Percentiles rank a stretch among this genome's conserved stretches.
These are phyloP conservation scores for Tenthredo mesomela DNA, from an alignment of 2,888 invertebrate genomes.

Conservation along the genomic window DNA sequence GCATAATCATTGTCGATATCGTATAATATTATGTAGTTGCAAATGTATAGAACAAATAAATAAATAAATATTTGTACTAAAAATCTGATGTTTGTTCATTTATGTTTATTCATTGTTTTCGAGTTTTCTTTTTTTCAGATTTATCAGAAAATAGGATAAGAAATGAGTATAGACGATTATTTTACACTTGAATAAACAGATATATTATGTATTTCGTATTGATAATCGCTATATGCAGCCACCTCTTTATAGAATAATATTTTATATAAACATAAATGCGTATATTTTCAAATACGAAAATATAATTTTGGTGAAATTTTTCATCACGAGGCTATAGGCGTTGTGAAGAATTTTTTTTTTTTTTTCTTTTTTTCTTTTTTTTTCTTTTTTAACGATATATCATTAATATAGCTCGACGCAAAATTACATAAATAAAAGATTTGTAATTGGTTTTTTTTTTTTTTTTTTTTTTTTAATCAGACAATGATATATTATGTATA, in stretches of 20 bases:
- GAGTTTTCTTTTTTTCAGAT: neutral
- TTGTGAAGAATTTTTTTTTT: neutral
- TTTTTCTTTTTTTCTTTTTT: neutral
- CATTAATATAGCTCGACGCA: neutral
- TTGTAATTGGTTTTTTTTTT: neutral
- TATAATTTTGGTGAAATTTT: slow-evolving; percentile 60
- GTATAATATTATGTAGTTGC: too few relatives aligned
- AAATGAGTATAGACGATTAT: neutral
- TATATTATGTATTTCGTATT: slow-evolving; percentile 52
- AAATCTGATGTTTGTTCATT: neutral
- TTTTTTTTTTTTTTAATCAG: neutral
- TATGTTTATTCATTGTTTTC: neutral
- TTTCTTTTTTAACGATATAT: neutral
- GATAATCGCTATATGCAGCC: slow-evolving; percentile 52
- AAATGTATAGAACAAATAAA: neutral
- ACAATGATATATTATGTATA: slow-evolving; percentile 2
- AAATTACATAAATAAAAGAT: slow-evolving; percentile 1
- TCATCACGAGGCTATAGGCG: slow-evolving; percentile 55
- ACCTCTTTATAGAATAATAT: slow-evolving; percentile 59
- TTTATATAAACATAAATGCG: slow-evolving; percentile 62
- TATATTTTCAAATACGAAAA: slow-evolving; percentile 64
- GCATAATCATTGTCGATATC: neutral
- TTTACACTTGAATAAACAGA: slow-evolving; percentile 48
- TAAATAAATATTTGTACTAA: neutral
- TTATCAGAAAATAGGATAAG: neutral